Conservation (phyloP, 2,113 vertebrate genomes). For the Dissostichus mawsoni region DNA sequence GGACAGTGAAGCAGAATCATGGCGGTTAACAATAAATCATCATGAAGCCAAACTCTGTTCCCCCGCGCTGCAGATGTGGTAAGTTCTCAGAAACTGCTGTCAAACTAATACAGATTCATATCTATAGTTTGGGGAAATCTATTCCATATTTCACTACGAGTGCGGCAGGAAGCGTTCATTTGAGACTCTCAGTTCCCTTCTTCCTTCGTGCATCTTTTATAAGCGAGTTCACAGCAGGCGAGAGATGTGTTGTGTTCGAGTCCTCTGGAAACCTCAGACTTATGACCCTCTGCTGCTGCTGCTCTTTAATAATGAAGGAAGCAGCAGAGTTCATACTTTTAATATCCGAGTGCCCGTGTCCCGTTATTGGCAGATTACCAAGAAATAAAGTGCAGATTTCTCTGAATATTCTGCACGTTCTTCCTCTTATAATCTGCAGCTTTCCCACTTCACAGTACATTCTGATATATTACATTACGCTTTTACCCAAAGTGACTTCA, state of each 20-base stretch:
- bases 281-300: background rate
- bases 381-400: background rate
- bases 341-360: background rate
- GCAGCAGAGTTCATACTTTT: background rate
- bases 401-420: no score
- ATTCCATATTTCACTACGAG: background rate
- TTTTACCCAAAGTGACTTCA: no score
- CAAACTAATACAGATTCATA: background rate
- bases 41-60: background rate
- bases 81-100: background rate
- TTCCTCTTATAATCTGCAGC: no score
- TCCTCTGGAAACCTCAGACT: slow-evolving; percentile 27
- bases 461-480: no score
- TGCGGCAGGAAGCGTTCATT: background rate
- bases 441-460: no score
- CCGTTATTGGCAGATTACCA: background rate
- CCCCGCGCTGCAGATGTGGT: background rate
- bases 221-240: background rate
- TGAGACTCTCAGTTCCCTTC: background rate
- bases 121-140: background rate
- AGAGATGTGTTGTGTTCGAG: background rate
- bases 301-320: slow-evolving; percentile 1
- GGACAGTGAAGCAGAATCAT: background rate
- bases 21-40: background rate
- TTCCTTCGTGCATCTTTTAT: slow-evolving; percentile 1